Evolutionary conservation across 2,888 invertebrate genomes (phyloP).

Genomic region (Xylota segnis): DNA sequence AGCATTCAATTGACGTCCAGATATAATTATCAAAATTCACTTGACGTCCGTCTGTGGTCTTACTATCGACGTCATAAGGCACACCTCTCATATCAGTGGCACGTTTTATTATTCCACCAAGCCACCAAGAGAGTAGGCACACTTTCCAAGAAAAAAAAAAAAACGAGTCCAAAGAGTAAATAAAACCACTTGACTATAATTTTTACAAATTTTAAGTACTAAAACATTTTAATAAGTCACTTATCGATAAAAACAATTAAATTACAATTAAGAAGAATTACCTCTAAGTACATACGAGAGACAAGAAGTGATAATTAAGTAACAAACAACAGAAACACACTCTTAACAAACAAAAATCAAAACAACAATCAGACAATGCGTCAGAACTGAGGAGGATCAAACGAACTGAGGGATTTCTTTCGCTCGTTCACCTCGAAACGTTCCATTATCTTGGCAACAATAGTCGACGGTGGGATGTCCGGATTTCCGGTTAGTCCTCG

Average conservation of each 20-base stretch:
- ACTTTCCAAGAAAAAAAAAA: not conserved
- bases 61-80: conserved; percentile 39
- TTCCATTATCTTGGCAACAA: conserved; percentile 93
- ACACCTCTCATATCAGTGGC: conserved; percentile 35
- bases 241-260: conserved; percentile 74
- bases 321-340: conserved; percentile 31
- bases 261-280: conserved; percentile 48
- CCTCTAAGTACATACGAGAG: conserved; percentile 61
- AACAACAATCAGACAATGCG: not conserved
- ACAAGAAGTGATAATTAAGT: conserved; percentile 45
- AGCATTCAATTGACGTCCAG: not conserved
- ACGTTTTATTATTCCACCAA: conserved; percentile 25
- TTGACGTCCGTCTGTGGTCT: conserved; percentile 16
- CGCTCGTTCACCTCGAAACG: conserved; percentile 87
- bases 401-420: conserved; percentile 83
- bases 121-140: not conserved
- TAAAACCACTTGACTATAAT: conserved; percentile 30
- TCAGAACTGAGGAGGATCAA: conserved; percentile 77
- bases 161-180: conserved; percentile 1
- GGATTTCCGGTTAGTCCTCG: conserved; percentile 92
- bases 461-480: conserved; percentile 91
- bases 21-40: conserved; percentile 10
- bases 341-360: not conserved
- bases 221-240: conserved; percentile 72
- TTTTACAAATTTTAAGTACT: conserved; percentile 62